phyloP scores from a whole-genome alignment of 2,113 vertebrate genomes.

The Sinocyclocheilus anophthalmus region DNA sequence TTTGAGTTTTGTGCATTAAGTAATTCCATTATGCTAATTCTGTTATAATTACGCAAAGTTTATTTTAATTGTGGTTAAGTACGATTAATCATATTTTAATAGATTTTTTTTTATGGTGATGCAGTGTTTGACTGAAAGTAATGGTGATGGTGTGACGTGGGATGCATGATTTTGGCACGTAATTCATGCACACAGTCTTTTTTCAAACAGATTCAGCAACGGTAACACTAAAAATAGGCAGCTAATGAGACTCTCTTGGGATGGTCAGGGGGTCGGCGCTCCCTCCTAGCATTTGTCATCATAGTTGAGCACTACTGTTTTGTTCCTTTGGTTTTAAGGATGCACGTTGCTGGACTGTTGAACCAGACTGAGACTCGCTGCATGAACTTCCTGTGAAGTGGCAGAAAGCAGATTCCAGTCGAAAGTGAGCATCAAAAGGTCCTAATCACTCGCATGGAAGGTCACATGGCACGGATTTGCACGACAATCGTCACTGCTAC shows the following conservation, averaged over 20 bases:
- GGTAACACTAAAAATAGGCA: neutral
- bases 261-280: neutral
- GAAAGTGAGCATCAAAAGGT: slow-evolving; percentile 38
- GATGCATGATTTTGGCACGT: slow-evolving; percentile 65
- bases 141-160: slow-evolving; percentile 59
- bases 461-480: neutral
- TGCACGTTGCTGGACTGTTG: slow-evolving; percentile 56
- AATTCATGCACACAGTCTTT: slow-evolving; percentile 67
- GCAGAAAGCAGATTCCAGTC: slow-evolving; percentile 42
- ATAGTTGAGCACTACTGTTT: neutral
- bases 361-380: slow-evolving; percentile 57
- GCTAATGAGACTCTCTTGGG: neutral
- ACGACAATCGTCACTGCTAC: neutral
- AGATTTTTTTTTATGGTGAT: neutral
- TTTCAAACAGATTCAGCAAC: slow-evolving; percentile 58
- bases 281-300: neutral
- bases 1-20: slow-evolving; percentile 3
- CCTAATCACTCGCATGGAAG: neutral
- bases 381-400: slow-evolving; percentile 70
- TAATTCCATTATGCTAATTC: slow-evolving; percentile 35
- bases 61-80: slow-evolving; percentile 39
- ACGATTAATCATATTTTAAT: slow-evolving; percentile 5
- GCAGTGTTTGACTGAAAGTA: slow-evolving; percentile 57
- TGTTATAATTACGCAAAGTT: neutral
- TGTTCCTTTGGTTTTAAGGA: slow-evolving; percentile 60